These are phyloP conservation scores for Entomobrya proxima DNA, from an alignment of 2,888 invertebrate genomes.

Conservation along the genomic window DNA sequence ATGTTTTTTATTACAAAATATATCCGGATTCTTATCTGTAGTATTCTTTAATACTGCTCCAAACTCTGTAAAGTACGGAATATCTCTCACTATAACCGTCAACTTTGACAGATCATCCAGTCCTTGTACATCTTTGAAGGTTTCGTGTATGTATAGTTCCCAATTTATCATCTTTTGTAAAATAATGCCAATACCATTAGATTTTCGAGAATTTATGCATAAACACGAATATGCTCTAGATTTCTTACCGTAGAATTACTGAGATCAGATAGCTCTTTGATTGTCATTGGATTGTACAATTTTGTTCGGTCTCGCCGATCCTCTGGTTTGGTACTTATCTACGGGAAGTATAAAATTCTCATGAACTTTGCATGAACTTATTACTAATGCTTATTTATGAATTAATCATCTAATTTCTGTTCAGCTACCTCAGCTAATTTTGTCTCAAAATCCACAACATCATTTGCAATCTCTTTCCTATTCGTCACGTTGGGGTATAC, in stretches of 20 bases:
- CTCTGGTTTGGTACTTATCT: conserved; percentile 91
- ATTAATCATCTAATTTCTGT: not conserved
- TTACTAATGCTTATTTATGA: not conserved
- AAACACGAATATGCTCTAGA: not conserved
- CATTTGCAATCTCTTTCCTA: conserved; percentile 80
- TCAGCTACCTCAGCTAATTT: conserved; percentile 81
- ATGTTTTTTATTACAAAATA: conserved; percentile 39
- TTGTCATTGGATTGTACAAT: conserved; percentile 92
- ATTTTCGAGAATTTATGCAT: no score
- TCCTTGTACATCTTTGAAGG: conserved; percentile 61
- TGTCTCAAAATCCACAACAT: conserved; percentile 82
- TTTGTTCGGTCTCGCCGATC: conserved; percentile 92
- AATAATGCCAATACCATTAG: no score
- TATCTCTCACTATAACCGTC: conserved; percentile 70
- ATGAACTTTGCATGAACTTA: not conserved
- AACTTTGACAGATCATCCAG: conserved; percentile 38
- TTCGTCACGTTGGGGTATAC: conserved; percentile 60
- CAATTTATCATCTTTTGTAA: conserved; percentile 68
- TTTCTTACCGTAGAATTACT: conserved; percentile 46
- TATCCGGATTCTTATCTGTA: not conserved
- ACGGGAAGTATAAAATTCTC: not conserved
- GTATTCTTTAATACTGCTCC: conserved; percentile 48
- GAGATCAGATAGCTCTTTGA: conserved; percentile 83
- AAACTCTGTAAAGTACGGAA: conserved; percentile 62
- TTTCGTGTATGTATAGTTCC: conserved; percentile 67